phyloP scores from a whole-genome alignment of 2,113 vertebrate genomes.

The Hiodon alosoides region DNA sequence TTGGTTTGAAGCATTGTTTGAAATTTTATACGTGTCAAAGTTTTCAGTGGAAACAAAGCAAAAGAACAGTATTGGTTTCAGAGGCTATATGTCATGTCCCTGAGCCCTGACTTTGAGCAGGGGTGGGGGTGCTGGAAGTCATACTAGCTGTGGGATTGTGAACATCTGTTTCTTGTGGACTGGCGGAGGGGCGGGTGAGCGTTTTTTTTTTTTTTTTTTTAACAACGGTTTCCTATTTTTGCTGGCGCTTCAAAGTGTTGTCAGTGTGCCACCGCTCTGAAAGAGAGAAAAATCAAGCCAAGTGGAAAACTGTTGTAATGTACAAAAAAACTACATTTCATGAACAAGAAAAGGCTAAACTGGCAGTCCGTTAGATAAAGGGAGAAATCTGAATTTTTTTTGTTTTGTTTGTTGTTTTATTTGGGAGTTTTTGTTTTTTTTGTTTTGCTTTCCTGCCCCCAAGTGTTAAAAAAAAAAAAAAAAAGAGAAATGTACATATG shows the following conservation, averaged over 20 bases:
- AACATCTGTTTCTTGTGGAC: constrained; percentile 59
- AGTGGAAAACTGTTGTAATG: constrained; percentile 37
- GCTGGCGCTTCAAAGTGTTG: constrained; percentile 52
- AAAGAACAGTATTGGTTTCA: constrained; percentile 17
- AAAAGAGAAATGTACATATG: constrained; percentile 23
- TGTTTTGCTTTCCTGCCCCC: background rate
- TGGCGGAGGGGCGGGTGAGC: constrained; percentile 40
- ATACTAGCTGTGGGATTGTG: constrained; percentile 31
- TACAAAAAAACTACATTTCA: constrained; percentile 45
- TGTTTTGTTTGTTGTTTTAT: background rate
- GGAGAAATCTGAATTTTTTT: constrained; percentile 33
- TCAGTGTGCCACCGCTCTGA: constrained; percentile 45
- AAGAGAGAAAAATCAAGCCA: constrained; percentile 25
- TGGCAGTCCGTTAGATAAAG: constrained; percentile 41
- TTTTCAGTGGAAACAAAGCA: constrained; percentile 41
- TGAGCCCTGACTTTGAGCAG: constrained; percentile 15
- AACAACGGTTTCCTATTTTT: constrained; percentile 49
- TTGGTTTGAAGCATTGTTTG: constrained; percentile 51
- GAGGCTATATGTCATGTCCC: constrained; percentile 16
- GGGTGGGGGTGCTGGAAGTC: constrained; percentile 16
- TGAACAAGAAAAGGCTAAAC: constrained; percentile 41
- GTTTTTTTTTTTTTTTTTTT: constrained; percentile 52
- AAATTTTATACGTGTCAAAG: constrained; percentile 53
- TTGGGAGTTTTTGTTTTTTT: too few relatives aligned
- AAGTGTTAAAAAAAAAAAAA: constrained; percentile 32